These are phyloP conservation scores for Silurus glanis DNA, from an alignment of 2,113 vertebrate genomes.

Conservation along the genomic window DNA sequence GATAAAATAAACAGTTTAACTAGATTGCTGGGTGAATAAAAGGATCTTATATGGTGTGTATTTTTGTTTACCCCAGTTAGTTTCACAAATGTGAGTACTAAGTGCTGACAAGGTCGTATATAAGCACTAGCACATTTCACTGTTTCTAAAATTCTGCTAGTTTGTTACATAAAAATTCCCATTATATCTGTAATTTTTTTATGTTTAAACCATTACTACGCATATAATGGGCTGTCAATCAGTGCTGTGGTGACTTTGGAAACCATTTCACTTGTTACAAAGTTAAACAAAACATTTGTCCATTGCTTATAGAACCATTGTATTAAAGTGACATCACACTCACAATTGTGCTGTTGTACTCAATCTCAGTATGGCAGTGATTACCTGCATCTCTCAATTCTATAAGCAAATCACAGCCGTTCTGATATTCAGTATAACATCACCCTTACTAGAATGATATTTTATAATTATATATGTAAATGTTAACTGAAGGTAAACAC, in stretches of 20 bases:
- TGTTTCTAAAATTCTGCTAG: too few species aligned
- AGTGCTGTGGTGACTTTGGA: neutral
- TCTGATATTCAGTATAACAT: neutral
- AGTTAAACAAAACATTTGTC: neutral
- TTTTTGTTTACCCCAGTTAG: neutral
- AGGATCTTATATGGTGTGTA: neutral
- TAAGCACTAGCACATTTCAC: too few species aligned
- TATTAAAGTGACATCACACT: neutral
- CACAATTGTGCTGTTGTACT: neutral
- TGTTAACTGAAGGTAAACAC: neutral
- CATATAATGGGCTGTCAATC: neutral
- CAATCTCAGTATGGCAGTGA: neutral
- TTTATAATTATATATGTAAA: neutral
- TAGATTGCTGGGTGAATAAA: neutral
- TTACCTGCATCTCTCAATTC: neutral
- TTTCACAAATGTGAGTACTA: neutral
- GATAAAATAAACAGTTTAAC: neutral
- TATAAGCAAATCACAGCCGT: neutral
- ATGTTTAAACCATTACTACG: neutral
- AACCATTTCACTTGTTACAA: neutral
- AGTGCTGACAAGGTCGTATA: neutral
- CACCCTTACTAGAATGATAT: neutral
- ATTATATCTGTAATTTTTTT: neutral
- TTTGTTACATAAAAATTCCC: neutral
- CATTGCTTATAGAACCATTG: neutral